phyloP scores from a whole-genome alignment of 2,113 vertebrate genomes.

The Mus spicilegus region DNA sequence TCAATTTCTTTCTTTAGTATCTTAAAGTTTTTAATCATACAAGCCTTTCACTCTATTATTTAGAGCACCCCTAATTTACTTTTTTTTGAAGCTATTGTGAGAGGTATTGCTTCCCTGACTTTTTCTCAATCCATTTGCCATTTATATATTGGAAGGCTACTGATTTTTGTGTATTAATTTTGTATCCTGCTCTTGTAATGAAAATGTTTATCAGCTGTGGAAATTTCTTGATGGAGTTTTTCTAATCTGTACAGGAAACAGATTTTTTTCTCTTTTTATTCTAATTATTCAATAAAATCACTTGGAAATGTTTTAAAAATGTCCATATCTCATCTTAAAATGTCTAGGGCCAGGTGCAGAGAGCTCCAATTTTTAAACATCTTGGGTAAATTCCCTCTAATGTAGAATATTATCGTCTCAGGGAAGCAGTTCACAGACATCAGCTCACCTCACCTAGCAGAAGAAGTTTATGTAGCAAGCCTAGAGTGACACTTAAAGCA shows the following conservation, averaged over 20 bases:
- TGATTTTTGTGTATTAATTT: background rate
- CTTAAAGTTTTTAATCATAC: background rate
- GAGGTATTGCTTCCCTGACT: background rate
- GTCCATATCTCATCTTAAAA: background rate
- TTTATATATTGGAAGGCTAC: background rate
- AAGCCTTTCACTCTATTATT: background rate
- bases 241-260: background rate
- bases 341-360: background rate
- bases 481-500: background rate
- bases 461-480: background rate
- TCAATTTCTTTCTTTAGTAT: background rate
- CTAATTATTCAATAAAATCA: background rate
- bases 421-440: background rate
- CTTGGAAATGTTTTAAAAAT: background rate
- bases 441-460: background rate
- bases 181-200: background rate
- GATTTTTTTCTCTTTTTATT: slow-evolving; percentile 16
- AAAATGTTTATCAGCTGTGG: background rate
- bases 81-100: background rate
- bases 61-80: background rate
- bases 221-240: background rate
- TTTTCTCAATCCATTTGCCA: background rate
- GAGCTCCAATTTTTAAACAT: background rate
- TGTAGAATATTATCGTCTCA: background rate
- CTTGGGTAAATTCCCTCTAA: background rate